Evolutionary conservation across 2,888 invertebrate species (phyloP).

Genomic region (Mystacides longicornis): DNA sequence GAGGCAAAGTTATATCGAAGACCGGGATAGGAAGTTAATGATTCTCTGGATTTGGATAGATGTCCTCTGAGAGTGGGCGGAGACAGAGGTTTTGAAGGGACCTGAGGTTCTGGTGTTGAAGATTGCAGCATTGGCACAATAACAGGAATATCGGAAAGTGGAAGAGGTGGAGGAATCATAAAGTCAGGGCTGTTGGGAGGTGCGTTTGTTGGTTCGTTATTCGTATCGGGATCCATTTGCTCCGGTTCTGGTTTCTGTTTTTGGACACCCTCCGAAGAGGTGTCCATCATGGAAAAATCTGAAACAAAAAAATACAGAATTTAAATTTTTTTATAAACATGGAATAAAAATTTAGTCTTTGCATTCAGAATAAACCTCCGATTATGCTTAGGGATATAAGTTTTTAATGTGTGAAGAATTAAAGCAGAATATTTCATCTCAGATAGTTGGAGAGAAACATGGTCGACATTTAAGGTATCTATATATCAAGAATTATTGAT

Average conservation of each 20-base stretch:
- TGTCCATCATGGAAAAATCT: conserved; percentile 15
- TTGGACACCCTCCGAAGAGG: conserved; percentile 8
- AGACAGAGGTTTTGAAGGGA: not conserved
- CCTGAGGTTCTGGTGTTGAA: not conserved
- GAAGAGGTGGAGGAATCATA: not conserved
- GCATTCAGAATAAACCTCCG: too few species aligned
- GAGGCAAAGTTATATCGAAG: not conserved
- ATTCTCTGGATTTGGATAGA: not conserved
- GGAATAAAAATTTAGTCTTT: too few species aligned
- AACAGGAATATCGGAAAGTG: not conserved
- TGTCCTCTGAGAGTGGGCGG: not conserved
- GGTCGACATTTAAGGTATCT: too few species aligned
- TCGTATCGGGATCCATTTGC: not conserved
- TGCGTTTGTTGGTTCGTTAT: not conserved
- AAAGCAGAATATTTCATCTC: too few species aligned
- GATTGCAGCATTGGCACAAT: not conserved
- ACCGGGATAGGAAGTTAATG: not conserved
- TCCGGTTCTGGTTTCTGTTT: not conserved
- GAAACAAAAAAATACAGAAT: conserved; percentile 3
- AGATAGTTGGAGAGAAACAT: too few species aligned
- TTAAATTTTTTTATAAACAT: too few species aligned
- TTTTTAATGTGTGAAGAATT: too few species aligned
- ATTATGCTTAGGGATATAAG: too few species aligned
- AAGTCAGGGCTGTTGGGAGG: not conserved
- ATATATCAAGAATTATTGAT: too few species aligned